Evolutionary conservation across 2,888 invertebrate genomes (phyloP).

Genomic region (Mactromeris polynyma): DNA sequence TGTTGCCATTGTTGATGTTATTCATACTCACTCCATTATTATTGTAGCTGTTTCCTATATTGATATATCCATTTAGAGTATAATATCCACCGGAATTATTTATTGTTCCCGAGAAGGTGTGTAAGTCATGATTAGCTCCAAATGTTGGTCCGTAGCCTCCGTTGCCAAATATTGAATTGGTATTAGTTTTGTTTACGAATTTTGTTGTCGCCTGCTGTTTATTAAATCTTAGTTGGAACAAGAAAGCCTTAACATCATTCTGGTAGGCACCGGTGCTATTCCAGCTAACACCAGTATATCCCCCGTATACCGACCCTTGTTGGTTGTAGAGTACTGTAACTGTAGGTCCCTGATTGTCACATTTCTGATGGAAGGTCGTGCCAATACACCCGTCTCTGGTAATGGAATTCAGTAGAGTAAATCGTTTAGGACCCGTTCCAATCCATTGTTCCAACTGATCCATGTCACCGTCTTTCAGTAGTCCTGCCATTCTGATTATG

Average conservation of each 20-base stretch:
- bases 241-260: slow-evolving; percentile 48
- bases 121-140: slow-evolving; percentile 41
- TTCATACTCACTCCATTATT: slow-evolving; percentile 26
- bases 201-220: slow-evolving; percentile 20
- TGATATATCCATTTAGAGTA: slow-evolving; percentile 37
- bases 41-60: slow-evolving; percentile 24
- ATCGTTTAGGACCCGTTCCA: no score
- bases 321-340: no score
- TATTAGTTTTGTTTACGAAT: slow-evolving; percentile 13
- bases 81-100: slow-evolving; percentile 44
- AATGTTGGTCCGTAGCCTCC: slow-evolving; percentile 53
- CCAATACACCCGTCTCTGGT: slow-evolving; percentile 63
- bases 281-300: no score
- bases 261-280: not conserved
- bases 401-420: no score
- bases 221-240: slow-evolving; percentile 58
- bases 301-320: no score
- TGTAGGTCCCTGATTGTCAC: slow-evolving; percentile 71
- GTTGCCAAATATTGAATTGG: not conserved
- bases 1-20: slow-evolving; percentile 60
- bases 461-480: slow-evolving; percentile 45
- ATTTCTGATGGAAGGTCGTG: slow-evolving; percentile 64
- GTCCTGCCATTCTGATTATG: no score
- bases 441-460: no score
- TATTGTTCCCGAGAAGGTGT: slow-evolving; percentile 40